Percentiles rank a stretch among this genome's conserved stretches.
These are phyloP conservation scores for Girardia tigrina DNA, from an alignment of 2,888 invertebrate genomes.

Conservation along the genomic window DNA sequence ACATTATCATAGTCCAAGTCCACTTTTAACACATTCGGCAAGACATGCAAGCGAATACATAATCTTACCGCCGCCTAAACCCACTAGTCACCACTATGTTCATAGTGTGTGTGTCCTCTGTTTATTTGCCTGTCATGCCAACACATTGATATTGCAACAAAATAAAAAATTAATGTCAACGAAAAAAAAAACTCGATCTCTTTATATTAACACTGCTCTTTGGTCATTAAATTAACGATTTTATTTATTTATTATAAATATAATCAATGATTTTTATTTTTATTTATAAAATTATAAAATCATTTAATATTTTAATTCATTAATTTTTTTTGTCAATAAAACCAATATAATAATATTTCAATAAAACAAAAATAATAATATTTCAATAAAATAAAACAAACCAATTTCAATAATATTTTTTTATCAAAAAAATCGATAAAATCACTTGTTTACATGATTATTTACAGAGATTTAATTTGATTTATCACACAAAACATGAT, in stretches of 20 bases:
- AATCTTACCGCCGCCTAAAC: not conserved
- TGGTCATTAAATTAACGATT: slow-evolving; percentile 8
- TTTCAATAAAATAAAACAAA: not conserved
- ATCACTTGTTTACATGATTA: slow-evolving; percentile 20
- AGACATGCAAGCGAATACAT: not conserved
- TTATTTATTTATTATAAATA: not conserved
- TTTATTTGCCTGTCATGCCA: not conserved
- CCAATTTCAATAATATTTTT: slow-evolving; percentile 11
- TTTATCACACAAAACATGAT: slow-evolving; percentile 18
- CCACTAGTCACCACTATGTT: not conserved
- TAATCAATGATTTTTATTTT: too few relatives aligned
- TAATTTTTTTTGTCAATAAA: too few relatives aligned
- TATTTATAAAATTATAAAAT: too few relatives aligned
- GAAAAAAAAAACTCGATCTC: slow-evolving; percentile 11
- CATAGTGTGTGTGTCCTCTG: not conserved
- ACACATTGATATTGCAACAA: not conserved
- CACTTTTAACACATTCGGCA: not conserved
- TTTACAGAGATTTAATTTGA: slow-evolving; percentile 23
- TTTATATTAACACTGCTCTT: not conserved
- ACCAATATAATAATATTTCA: too few relatives aligned
- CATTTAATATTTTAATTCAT: too few relatives aligned
- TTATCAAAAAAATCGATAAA: slow-evolving; percentile 13
- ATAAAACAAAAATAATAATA: not conserved
- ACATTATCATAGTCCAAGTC: not conserved
- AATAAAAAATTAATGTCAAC: not conserved